phyloP scores from a whole-genome alignment of 2,888 invertebrate genomes.

The Hydroisotoma schaefferi region DNA sequence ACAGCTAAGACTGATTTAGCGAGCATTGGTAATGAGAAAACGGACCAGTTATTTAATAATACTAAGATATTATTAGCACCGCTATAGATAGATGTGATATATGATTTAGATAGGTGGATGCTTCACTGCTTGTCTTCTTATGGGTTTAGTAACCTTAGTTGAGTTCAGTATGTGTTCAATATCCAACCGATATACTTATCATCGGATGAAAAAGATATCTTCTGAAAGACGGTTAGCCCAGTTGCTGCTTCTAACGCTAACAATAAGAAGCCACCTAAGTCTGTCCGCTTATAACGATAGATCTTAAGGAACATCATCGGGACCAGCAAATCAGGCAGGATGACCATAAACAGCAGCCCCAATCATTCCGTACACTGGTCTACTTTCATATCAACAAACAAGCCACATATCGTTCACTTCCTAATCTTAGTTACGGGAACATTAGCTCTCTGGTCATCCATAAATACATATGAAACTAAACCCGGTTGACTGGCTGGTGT shows the following conservation, averaged over 20 bases:
- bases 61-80: too few relatives aligned
- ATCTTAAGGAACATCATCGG: too few relatives aligned
- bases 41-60: neutral
- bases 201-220: neutral
- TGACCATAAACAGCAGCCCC: neutral
- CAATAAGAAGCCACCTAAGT: neutral
- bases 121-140: neutral
- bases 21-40: neutral
- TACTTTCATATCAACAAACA: neutral
- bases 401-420: too few relatives aligned
- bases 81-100: neutral
- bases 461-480: neutral
- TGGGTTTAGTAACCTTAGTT: conserved; percentile 9
- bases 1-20: neutral
- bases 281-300: neutral
- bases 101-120: neutral
- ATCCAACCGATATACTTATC: neutral
- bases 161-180: too few relatives aligned
- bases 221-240: too few relatives aligned
- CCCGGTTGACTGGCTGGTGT: too few relatives aligned
- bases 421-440: conserved; percentile 5
- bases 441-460: neutral
- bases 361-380: too few relatives aligned
- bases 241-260: too few relatives aligned
- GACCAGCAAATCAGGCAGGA: neutral